Conservation (phyloP, 2,113 vertebrate genomes). For the Sphyrna mokarran region DNA sequence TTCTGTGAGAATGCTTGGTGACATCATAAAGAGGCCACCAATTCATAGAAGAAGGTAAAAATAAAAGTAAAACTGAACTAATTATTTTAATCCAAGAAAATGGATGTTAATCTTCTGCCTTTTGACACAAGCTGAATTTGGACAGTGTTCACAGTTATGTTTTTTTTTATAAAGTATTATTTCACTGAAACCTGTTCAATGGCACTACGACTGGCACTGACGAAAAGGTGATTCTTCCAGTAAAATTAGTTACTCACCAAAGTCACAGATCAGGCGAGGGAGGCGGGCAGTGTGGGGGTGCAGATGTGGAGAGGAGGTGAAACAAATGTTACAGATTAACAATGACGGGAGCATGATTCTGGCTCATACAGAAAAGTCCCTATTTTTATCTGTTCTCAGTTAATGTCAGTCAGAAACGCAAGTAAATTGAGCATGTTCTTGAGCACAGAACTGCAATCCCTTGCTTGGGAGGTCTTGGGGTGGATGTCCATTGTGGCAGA, state of each 20-base stretch:
- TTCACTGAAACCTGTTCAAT: background rate
- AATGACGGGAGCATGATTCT: background rate
- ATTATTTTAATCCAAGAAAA: background rate
- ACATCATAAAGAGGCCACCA: constrained; percentile 74
- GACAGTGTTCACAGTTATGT: background rate
- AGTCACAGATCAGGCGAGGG: background rate
- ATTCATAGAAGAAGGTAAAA: constrained; percentile 91
- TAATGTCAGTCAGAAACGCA: background rate
- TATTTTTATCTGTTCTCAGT: background rate
- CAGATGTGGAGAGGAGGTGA: too few species aligned
- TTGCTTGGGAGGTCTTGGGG: too few species aligned
- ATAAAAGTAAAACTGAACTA: background rate
- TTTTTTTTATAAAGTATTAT: background rate
- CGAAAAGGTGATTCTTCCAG: background rate
- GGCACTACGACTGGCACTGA: background rate
- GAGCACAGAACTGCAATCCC: background rate
- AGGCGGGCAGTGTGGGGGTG: too few species aligned
- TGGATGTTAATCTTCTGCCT: background rate
- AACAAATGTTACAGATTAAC: background rate
- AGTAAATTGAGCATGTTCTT: background rate
- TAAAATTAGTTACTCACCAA: background rate
- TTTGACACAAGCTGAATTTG: background rate
- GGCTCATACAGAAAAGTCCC: background rate
- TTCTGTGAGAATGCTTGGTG: constrained; percentile 71
- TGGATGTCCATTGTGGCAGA: background rate